These are phyloP conservation scores for Ptiloglossa arizonensis DNA, from an alignment of 1,140 invertebrate species.

Conservation along the genomic window DNA sequence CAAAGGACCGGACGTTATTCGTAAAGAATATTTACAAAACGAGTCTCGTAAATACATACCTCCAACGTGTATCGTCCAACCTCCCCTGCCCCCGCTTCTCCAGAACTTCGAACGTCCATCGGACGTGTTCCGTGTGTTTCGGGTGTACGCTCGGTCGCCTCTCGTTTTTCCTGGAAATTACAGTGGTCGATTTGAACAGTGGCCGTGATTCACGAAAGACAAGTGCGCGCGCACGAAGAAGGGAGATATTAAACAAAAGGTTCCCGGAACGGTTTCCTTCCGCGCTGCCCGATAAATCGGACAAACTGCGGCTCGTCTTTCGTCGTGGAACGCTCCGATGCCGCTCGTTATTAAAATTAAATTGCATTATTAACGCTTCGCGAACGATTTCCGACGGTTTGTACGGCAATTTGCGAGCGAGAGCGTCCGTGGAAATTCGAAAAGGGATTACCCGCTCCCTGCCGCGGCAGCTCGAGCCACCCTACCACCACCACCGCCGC, in stretches of 20 bases:
- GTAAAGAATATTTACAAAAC: too few relatives aligned
- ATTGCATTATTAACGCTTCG: constrained; percentile 77
- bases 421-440: constrained; percentile 70
- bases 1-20: too few relatives aligned
- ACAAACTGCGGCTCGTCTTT: constrained; percentile 57
- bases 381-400: constrained; percentile 72
- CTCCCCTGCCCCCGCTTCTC: too few relatives aligned
- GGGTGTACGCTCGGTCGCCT: background rate
- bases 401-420: constrained; percentile 71
- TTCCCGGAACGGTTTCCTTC: constrained; percentile 16
- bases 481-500: constrained; percentile 17
- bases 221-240: too few relatives aligned
- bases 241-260: constrained; percentile 29
- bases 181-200: background rate
- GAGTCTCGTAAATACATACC: too few relatives aligned
- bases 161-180: background rate
- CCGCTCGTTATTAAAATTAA: constrained; percentile 77
- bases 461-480: constrained; percentile 32
- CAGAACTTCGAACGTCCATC: too few relatives aligned
- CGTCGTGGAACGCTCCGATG: constrained; percentile 55
- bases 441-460: constrained; percentile 74
- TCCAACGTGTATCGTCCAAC: too few relatives aligned
- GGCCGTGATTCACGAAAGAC: background rate
- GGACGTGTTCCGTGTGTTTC: too few relatives aligned
- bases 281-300: constrained; percentile 30